phyloP scores from a whole-genome alignment of 2,113 vertebrate species.

The Melierax canorus region DNA sequence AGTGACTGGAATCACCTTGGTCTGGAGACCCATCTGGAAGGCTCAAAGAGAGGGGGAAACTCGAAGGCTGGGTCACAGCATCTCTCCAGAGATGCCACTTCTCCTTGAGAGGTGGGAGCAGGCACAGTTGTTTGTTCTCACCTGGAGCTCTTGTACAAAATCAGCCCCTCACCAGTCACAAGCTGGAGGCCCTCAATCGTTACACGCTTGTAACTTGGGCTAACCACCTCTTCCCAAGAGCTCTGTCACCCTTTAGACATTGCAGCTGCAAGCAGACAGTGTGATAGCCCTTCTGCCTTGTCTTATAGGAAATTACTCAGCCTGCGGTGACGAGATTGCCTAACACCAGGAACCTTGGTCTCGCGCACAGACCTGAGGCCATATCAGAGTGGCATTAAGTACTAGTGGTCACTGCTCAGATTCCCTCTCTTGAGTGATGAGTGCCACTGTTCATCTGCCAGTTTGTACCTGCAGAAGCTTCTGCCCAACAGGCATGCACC shows the following conservation, averaged over 20 bases:
- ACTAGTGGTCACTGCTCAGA: background rate
- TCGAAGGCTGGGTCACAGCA: background rate
- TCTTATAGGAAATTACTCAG: background rate
- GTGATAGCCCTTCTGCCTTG: background rate
- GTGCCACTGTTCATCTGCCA: background rate
- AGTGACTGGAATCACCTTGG: background rate
- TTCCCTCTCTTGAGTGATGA: background rate
- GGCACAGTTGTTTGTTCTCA: background rate
- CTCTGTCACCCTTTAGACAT: background rate
- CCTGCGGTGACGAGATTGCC: background rate
- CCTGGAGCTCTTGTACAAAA: background rate
- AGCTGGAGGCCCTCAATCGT: background rate
- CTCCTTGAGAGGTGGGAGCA: background rate
- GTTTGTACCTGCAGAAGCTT: background rate
- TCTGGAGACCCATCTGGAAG: background rate
- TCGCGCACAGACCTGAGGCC: accelerated
- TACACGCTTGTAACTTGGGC: accelerated
- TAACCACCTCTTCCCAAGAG: background rate
- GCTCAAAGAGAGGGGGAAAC: background rate
- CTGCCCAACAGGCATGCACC: background rate
- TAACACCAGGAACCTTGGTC: background rate
- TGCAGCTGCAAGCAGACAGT: background rate
- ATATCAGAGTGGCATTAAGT: accelerated
- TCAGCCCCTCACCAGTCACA: background rate
- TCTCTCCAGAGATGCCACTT: background rate